Evolutionary conservation across 2,888 invertebrate genomes (phyloP).

Genomic region (Malacosoma neustria): DNA sequence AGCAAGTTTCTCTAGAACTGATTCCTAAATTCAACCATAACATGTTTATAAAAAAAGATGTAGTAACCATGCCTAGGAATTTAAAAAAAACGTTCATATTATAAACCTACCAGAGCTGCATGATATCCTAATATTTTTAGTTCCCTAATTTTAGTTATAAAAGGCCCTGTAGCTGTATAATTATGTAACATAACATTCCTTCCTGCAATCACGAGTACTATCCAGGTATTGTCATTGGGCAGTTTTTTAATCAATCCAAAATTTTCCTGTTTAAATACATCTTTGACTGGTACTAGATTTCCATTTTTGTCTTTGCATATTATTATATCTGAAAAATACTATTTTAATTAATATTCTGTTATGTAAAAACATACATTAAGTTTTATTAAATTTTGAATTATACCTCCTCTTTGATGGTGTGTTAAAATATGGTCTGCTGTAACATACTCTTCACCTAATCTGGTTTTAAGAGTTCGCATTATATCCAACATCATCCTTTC

Average conservation of each 20-base stretch:
- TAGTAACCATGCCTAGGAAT: background rate
- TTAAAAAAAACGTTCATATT: background rate
- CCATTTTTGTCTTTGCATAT: constrained; percentile 72
- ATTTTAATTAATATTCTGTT: constrained; percentile 1
- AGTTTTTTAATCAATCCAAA: constrained; percentile 55
- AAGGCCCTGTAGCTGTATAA: constrained; percentile 70
- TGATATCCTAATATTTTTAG: constrained; percentile 76
- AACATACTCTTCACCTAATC: constrained; percentile 65
- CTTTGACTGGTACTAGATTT: constrained; percentile 56
- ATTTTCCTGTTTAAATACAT: constrained; percentile 57
- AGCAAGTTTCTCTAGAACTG: constrained; percentile 1
- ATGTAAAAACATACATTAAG: background rate
- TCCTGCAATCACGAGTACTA: constrained; percentile 74
- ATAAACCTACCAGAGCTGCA: constrained; percentile 67
- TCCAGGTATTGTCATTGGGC: constrained; percentile 61
- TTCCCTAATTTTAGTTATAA: constrained; percentile 78
- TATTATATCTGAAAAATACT: constrained; percentile 68
- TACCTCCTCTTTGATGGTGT: constrained; percentile 79
- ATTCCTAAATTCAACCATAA: background rate
- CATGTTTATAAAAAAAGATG: constrained; percentile 1
- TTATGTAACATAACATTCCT: constrained; percentile 76
- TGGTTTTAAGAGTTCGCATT: constrained; percentile 51
- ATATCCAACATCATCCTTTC: constrained; percentile 77
- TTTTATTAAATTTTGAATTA: constrained; percentile 2
- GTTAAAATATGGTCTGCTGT: constrained; percentile 77